phyloP scores from a whole-genome alignment of 2,888 invertebrate species.

The Apodemia hepburni region DNA sequence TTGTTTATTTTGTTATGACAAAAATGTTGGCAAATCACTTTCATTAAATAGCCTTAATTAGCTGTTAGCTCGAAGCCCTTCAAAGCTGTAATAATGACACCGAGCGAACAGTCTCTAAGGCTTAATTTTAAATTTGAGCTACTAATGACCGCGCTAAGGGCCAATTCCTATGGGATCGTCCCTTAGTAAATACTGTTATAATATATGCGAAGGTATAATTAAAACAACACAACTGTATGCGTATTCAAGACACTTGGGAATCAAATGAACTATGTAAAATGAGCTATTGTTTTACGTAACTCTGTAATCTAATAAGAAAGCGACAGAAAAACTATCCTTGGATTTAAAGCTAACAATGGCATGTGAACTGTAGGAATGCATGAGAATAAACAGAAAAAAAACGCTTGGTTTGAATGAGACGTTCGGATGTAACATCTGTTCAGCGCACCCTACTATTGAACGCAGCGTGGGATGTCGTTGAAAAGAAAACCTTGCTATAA shows the following conservation, averaged over 20 bases:
- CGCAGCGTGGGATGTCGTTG: conserved; percentile 13
- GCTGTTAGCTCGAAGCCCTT: too few species aligned
- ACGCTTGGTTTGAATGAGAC: conserved; percentile 11
- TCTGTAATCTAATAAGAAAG: neutral
- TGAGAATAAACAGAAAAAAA: conserved; percentile 18
- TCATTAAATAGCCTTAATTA: too few species aligned
- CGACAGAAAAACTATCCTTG: neutral
- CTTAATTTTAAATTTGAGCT: too few species aligned
- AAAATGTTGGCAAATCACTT: too few species aligned
- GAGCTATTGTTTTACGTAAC: neutral
- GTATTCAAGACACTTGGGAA: neutral
- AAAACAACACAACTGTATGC: too few species aligned
- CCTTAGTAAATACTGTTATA: too few species aligned
- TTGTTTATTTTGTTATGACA: too few species aligned
- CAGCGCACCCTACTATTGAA: conserved; percentile 12
- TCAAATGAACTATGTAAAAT: neutral
- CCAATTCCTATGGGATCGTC: too few species aligned
- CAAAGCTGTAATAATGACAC: too few species aligned
- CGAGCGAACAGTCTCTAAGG: too few species aligned
- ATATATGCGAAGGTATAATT: too few species aligned
- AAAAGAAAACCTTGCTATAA: conserved; percentile 6
- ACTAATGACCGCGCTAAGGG: too few species aligned
- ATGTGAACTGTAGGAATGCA: conserved; percentile 19
- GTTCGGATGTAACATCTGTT: conserved; percentile 18
- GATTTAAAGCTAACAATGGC: conserved; percentile 15